These are phyloP conservation scores for Ormia ochracea DNA, from an alignment of 2,888 invertebrate species.

Conservation along the genomic window DNA sequence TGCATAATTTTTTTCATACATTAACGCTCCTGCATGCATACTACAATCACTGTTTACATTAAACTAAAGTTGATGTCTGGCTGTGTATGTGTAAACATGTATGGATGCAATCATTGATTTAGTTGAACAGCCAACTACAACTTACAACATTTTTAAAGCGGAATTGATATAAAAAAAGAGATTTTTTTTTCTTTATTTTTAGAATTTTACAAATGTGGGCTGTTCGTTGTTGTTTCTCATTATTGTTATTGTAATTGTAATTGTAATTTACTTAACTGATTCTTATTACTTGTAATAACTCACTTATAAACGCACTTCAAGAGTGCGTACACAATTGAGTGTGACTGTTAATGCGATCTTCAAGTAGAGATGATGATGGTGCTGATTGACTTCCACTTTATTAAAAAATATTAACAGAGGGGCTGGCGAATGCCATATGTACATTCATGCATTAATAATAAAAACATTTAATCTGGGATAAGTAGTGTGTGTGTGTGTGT, in stretches of 20 bases:
- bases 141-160: slow-evolving; percentile 1
- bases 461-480: slow-evolving; percentile 8
- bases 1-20: slow-evolving; percentile 32
- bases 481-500: no score
- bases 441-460: slow-evolving; percentile 29
- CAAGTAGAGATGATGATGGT: slow-evolving; percentile 34
- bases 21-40: slow-evolving; percentile 19
- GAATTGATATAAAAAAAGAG: slow-evolving; percentile 1
- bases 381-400: slow-evolving; percentile 58
- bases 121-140: slow-evolving; percentile 38
- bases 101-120: slow-evolving; percentile 43
- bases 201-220: slow-evolving; percentile 44
- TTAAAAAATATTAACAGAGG: slow-evolving; percentile 38
- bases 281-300: slow-evolving; percentile 33
- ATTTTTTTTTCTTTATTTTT: background rate
- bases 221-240: slow-evolving; percentile 15
- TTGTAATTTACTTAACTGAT: slow-evolving; percentile 44
- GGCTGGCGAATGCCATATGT: slow-evolving; percentile 40
- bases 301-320: slow-evolving; percentile 36
- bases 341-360: slow-evolving; percentile 24
- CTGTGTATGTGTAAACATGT: slow-evolving; percentile 3
- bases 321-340: slow-evolving; percentile 16
- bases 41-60: background rate
- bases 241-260: slow-evolving; percentile 25
- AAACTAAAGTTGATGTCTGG: no score